Base-by-base conservation (phyloP, 1,140 invertebrate species). In the Nebria ingens region DNA sequence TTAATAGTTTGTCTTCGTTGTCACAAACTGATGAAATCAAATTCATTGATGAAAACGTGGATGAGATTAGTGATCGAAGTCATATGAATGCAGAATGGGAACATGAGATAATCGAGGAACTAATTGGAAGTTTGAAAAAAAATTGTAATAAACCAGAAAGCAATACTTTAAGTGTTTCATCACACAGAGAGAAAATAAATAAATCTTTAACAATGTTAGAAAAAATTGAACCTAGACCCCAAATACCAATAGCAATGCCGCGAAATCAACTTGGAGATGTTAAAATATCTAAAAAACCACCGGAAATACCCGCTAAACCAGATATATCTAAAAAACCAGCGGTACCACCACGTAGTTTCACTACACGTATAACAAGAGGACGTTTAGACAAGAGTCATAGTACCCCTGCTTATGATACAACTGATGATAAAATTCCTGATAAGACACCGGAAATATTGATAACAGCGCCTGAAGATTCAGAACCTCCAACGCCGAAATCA, bases 351-450 rank as follows among this genome's bases (percentile, higher is more conserved):
- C 64, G 68, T 57, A 64, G 59, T 58, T 59, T 63, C 13, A 63
- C 61, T 11, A 65, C 57, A 19, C 65, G 72, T 64, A 58, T 70
- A 63, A 45, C 40, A 11, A 58, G 74, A 76, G 38, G 83, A 74
- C 76, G 74, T 58, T 69, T 88, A 38, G 85, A 89, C 69, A 87
- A 88, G 69, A 85, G 83, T 62, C 79, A 84, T 64, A 88, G 85
- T 58, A 86, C 84, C 2, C 85, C 86, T 0, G 82, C 83, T 0
- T 87, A 87, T 68, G 84, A 88, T 68, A 75, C 81, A 60, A 76
- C 74, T 1, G 73, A 75, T 12, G 54, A 11, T 17, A 6, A 12
- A 45, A 17, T 12, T 12, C 9, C 51, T 58, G 38, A 53, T 52
- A 64, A 4, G 62, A 68, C 25, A 61, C 62, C 50, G 59, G 64